phyloP scores from a whole-genome alignment of 2,888 invertebrate genomes.

The Dione vanillae region DNA sequence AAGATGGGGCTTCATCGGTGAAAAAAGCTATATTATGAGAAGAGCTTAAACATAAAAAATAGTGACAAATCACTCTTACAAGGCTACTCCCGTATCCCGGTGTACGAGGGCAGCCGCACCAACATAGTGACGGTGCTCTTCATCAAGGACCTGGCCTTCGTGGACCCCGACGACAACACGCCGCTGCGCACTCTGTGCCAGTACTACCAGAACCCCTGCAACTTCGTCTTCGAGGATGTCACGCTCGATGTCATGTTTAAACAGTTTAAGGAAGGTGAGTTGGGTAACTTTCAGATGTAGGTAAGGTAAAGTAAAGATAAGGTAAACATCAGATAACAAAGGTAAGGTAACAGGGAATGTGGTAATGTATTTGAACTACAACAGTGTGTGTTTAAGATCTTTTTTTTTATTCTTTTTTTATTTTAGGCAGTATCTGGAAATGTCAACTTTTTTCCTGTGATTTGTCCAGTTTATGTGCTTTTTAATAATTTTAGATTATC shows the following conservation, averaged over 20 bases:
- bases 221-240: constrained; percentile 98
- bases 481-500: too few species aligned
- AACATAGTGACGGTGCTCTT: constrained; percentile 97
- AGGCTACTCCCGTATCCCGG: constrained; percentile 98
- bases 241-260: constrained; percentile 97
- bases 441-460: too few species aligned
- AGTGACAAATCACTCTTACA: constrained; percentile 34
- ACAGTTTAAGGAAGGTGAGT: constrained; percentile 98
- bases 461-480: too few species aligned
- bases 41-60: too few species aligned
- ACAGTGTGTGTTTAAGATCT: too few species aligned
- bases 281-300: constrained; percentile 20
- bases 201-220: constrained; percentile 98
- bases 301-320: not conserved
- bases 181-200: constrained; percentile 96
- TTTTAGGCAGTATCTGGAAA: too few species aligned
- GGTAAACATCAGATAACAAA: not conserved
- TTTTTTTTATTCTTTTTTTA: too few species aligned
- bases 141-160: constrained; percentile 98
- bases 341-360: too few species aligned
- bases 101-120: constrained; percentile 92
- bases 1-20: too few species aligned
- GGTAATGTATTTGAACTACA: too few species aligned
- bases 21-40: too few species aligned
- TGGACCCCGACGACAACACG: constrained; percentile 99